A percentile compares a stretch with the other conserved stretches of the same genome.
Evolutionary conservation across 23 tunicate genomes (phyloP).

Genomic region (Halocynthia roretzi): DNA sequence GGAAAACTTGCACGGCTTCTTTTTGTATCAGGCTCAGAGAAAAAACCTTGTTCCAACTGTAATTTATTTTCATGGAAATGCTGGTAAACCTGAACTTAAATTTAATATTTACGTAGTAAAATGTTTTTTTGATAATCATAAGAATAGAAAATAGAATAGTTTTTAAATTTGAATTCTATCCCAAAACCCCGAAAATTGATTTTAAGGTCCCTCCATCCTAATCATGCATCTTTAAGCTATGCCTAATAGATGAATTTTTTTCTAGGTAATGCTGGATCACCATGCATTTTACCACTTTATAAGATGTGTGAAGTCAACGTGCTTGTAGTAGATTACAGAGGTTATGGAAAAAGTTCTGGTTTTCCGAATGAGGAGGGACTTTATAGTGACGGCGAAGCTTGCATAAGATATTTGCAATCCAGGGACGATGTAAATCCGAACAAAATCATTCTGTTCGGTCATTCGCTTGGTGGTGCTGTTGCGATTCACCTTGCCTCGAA

Average conservation of each 20-base stretch:
- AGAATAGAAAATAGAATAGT: too few species aligned
- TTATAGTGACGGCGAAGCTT: constrained; percentile 77
- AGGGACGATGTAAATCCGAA: constrained; percentile 56
- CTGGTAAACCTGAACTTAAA: constrained; percentile 37
- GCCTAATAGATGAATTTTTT: neutral
- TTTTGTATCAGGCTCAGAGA: constrained; percentile 20
- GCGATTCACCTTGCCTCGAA: constrained; percentile 73
- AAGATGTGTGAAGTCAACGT: constrained; percentile 34
- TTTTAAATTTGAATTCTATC: too few species aligned
- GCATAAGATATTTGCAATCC: constrained; percentile 43
- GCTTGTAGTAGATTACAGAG: constrained; percentile 68
- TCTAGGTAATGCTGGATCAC: constrained; percentile 71
- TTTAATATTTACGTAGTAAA: too few species aligned
- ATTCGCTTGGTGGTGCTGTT: constrained; percentile 92
- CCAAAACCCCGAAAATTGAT: too few species aligned
- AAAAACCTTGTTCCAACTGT: constrained; percentile 40
- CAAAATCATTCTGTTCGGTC: constrained; percentile 74
- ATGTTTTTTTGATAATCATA: too few species aligned
- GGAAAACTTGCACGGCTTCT: constrained; percentile 58
- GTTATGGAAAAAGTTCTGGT: constrained; percentile 85
- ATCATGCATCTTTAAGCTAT: too few species aligned
- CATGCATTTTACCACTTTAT: constrained; percentile 42
- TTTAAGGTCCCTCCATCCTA: too few species aligned
- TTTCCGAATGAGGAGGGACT: constrained; percentile 71
- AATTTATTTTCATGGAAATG: constrained; percentile 86